A percentile compares a stretch with the other conserved stretches of the same genome.
These are phyloP conservation scores for Elymnias hypermnestra DNA, from an alignment of 1,140 invertebrate genomes.

Conservation along the genomic window DNA sequence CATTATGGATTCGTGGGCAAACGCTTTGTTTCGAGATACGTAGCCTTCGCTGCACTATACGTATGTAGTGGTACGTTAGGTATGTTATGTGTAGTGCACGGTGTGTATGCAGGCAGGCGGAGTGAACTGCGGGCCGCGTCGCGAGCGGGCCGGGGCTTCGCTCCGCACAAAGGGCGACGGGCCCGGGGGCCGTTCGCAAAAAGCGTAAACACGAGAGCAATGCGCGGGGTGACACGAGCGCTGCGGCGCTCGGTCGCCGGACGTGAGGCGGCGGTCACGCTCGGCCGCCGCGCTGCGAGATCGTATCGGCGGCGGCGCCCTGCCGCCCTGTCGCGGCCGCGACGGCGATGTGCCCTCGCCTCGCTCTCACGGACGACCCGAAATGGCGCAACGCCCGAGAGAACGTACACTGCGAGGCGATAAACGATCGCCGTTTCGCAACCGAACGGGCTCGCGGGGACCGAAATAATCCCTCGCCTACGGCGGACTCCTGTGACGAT, in stretches of 20 bases:
- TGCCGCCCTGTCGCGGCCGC: conserved; percentile 45
- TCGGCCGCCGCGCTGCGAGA: conserved; percentile 61
- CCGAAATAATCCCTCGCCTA: no score
- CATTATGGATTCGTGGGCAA: conserved; percentile 61
- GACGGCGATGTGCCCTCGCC: conserved; percentile 50
- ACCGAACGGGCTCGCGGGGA: conserved; percentile 39
- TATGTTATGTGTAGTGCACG: conserved; percentile 62
- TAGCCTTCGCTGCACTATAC: conserved; percentile 66
- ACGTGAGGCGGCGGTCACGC: conserved; percentile 54
- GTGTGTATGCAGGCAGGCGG: conserved; percentile 56
- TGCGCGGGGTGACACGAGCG: no score
- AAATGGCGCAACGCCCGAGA: conserved; percentile 71
- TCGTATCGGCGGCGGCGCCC: conserved; percentile 49
- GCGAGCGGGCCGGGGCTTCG: conserved; percentile 35
- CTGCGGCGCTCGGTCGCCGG: conserved; percentile 41
- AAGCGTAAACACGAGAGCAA: conserved; percentile 68
- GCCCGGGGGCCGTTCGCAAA: no score
- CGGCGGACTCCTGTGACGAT: conserved; percentile 46
- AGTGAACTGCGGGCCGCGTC: conserved; percentile 47
- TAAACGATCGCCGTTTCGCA: conserved; percentile 64
- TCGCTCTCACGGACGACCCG: conserved; percentile 53
- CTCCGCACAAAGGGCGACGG: conserved; percentile 51
- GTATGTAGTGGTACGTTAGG: conserved; percentile 56
- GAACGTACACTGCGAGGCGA: conserved; percentile 61
- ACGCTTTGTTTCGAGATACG: conserved; percentile 71